phyloP scores from a whole-genome alignment of 2,797 vertebrate genomes.

The Kryptolebias ocellatus region DNA sequence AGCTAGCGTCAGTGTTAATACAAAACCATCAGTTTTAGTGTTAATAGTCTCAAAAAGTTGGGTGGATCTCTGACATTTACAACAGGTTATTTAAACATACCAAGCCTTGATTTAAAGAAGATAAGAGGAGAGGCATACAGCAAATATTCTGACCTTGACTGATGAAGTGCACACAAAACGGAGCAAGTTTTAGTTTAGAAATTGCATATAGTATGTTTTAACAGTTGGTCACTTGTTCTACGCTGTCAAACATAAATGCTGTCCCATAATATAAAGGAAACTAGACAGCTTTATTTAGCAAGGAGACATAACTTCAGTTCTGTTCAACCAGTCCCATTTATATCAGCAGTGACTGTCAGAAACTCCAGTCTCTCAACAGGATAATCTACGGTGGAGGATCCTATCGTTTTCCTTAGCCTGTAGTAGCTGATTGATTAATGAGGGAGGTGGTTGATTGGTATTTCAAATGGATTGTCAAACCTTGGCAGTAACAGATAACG shows the following conservation, averaged over 20 bases:
- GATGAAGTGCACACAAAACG: neutral
- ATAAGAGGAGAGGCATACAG: neutral
- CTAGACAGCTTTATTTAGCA: no score
- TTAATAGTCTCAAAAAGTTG: neutral
- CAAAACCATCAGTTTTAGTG: neutral
- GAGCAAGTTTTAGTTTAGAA: no score
- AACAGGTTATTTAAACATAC: neutral
- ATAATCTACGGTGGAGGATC: constrained; percentile 33
- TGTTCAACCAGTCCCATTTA: constrained; percentile 5
- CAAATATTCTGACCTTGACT: neutral
- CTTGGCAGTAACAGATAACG: constrained; percentile 38
- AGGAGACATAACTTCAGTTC: neutral
- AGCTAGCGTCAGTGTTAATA: neutral
- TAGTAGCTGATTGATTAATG: constrained; percentile 62
- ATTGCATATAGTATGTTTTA: no score
- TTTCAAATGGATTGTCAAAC: constrained; percentile 44
- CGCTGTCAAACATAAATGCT: neutral
- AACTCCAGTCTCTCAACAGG: neutral
- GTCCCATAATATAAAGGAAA: neutral
- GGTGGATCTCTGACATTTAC: neutral
- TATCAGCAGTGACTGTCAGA: constrained; percentile 6
- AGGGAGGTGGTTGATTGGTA: constrained; percentile 31
- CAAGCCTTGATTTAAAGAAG: no score
- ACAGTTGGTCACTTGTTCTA: neutral
- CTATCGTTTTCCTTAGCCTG: constrained; percentile 20